These are phyloP conservation scores for Myripristis jacobus DNA, from an alignment of 2,797 vertebrate species.

Conservation along the genomic window DNA sequence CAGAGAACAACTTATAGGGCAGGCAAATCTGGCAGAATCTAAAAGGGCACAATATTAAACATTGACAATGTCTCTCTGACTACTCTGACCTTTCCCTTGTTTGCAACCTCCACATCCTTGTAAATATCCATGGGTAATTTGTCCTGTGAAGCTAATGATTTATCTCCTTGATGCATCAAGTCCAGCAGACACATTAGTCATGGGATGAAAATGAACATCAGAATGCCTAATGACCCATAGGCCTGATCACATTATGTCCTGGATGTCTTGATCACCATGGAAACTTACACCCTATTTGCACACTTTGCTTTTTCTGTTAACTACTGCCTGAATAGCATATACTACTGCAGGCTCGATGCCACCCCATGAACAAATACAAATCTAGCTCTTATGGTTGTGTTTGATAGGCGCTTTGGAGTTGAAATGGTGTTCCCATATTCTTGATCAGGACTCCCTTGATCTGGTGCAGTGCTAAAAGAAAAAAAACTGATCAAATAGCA, in stretches of 20 bases:
- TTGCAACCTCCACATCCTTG: slow-evolving; percentile 67
- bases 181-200: slow-evolving; percentile 65
- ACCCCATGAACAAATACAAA: slow-evolving; percentile 25
- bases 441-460: slow-evolving; percentile 11
- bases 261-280: slow-evolving; percentile 44
- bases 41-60: slow-evolving; percentile 77
- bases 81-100: slow-evolving; percentile 76
- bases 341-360: slow-evolving; percentile 3
- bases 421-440: slow-evolving; percentile 23
- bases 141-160: slow-evolving; percentile 69
- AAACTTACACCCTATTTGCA: slow-evolving; percentile 22
- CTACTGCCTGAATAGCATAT: background rate
- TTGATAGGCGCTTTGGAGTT: slow-evolving; percentile 7
- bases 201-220: slow-evolving; percentile 63
- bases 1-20: background rate
- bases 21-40: slow-evolving; percentile 48
- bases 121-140: slow-evolving; percentile 75
- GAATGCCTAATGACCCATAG: slow-evolving; percentile 66
- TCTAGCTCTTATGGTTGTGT: slow-evolving; percentile 15
- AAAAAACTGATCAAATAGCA: slow-evolving; percentile 35
- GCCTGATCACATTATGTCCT: slow-evolving; percentile 38
- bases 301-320: slow-evolving; percentile 7
- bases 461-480: slow-evolving; percentile 17
- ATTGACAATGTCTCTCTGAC: slow-evolving; percentile 62
- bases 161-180: slow-evolving; percentile 69